phyloP scores from a whole-genome alignment of 2,797 vertebrate genomes.

The Chloroceryle amazona region DNA sequence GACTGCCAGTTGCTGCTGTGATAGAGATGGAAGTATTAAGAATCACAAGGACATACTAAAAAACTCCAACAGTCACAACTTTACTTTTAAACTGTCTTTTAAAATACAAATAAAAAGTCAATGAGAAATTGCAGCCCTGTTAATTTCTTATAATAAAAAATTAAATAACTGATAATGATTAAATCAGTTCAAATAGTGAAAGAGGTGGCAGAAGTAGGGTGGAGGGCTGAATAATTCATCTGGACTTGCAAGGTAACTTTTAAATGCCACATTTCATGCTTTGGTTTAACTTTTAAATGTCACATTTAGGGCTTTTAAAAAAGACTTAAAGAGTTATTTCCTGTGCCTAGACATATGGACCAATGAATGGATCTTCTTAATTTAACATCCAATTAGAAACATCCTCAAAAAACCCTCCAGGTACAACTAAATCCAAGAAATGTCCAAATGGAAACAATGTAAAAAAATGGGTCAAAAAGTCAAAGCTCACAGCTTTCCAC shows the following conservation, averaged over 20 bases:
- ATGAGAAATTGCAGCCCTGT: background rate
- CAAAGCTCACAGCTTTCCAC: background rate
- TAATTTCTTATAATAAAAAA: background rate
- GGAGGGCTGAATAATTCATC: background rate
- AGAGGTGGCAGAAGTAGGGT: background rate
- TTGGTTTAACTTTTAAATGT: background rate
- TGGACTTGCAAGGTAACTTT: background rate
- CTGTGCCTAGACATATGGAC: background rate
- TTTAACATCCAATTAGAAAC: background rate
- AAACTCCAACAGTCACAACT: background rate
- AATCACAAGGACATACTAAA: background rate
- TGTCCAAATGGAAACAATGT: background rate
- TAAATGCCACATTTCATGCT: background rate
- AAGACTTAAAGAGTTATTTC: background rate
- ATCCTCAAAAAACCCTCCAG: background rate
- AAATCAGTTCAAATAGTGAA: background rate
- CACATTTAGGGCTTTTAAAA: background rate
- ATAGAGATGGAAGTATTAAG: background rate
- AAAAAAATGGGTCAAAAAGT: background rate
- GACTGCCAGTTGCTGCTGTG: background rate
- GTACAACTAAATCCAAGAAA: background rate
- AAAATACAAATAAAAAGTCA: background rate
- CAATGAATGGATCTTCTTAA: background rate
- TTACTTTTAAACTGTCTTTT: background rate
- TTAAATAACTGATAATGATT: background rate